These are phyloP conservation scores for Chouioia cunea DNA, from an alignment of 2,888 invertebrate genomes.

Conservation along the genomic window DNA sequence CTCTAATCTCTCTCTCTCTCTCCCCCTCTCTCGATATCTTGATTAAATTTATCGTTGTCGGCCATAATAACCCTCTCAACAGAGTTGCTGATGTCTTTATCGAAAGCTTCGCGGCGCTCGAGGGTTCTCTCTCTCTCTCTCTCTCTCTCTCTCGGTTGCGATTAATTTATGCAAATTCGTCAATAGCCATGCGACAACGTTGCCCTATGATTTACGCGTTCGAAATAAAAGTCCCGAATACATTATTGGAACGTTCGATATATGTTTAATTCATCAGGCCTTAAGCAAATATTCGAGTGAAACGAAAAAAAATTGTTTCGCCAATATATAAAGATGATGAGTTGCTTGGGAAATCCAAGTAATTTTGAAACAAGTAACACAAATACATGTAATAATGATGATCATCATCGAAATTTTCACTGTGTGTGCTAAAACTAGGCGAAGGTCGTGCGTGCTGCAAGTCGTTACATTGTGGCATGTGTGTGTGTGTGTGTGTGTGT, in stretches of 20 bases:
- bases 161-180: constrained; percentile 47
- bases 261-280: constrained; percentile 41
- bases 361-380: background rate
- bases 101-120: background rate
- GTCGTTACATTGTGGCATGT: constrained; percentile 1
- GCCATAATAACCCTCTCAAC: background rate
- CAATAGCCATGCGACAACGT: constrained; percentile 43
- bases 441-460: constrained; percentile 30
- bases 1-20: background rate
- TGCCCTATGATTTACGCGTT: constrained; percentile 40
- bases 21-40: background rate
- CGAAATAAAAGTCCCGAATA: constrained; percentile 16
- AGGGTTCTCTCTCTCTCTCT: background rate
- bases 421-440: constrained; percentile 22
- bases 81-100: constrained; percentile 32
- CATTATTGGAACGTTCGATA: constrained; percentile 11
- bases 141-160: too few species aligned
- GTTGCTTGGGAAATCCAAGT: too few species aligned
- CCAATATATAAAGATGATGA: too few species aligned
- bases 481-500: background rate
- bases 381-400: background rate
- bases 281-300: too few species aligned
- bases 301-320: too few species aligned
- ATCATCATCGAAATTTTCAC: constrained; percentile 14
- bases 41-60: constrained; percentile 33